Conservation (phyloP, 2,113 vertebrate genomes). For the Ginglymostoma cirratum region DNA sequence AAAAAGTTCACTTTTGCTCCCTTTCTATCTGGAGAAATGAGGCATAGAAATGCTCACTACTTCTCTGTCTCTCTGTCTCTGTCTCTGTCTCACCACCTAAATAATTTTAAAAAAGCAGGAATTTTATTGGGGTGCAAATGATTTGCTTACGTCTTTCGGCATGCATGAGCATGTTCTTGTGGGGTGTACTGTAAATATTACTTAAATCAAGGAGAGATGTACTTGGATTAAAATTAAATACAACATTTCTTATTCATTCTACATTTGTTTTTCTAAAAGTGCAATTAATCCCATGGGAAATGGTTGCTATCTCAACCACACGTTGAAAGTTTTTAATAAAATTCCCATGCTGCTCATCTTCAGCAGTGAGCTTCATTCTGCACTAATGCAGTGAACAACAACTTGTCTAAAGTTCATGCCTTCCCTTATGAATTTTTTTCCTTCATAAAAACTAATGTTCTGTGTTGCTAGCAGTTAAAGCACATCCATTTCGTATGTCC, state of each 20-base stretch:
- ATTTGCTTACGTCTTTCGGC: not conserved
- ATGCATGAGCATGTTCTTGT: not conserved
- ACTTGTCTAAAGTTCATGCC: not conserved
- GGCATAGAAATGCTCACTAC: not conserved
- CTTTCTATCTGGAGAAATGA: not conserved
- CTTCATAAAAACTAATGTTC: not conserved
- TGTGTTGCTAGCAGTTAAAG: not conserved
- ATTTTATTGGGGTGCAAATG: not conserved
- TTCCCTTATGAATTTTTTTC: not conserved
- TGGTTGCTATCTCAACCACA: not conserved
- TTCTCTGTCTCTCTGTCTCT: too few species aligned
- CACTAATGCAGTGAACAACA: not conserved
- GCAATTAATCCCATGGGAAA: not conserved
- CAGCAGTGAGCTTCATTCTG: not conserved
- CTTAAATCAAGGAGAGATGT: not conserved
- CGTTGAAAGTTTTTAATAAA: not conserved
- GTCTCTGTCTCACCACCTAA: not conserved
- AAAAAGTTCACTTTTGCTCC: too few species aligned
- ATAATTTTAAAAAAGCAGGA: not conserved
- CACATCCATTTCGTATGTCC: not conserved
- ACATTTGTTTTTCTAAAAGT: not conserved
- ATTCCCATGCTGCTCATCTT: not conserved
- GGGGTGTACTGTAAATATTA: not conserved
- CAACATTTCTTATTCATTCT: not conserved
- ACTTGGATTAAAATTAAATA: not conserved